phyloP scores from a whole-genome alignment of 2,797 vertebrate genomes.

The Melanotaenia nigrans region DNA sequence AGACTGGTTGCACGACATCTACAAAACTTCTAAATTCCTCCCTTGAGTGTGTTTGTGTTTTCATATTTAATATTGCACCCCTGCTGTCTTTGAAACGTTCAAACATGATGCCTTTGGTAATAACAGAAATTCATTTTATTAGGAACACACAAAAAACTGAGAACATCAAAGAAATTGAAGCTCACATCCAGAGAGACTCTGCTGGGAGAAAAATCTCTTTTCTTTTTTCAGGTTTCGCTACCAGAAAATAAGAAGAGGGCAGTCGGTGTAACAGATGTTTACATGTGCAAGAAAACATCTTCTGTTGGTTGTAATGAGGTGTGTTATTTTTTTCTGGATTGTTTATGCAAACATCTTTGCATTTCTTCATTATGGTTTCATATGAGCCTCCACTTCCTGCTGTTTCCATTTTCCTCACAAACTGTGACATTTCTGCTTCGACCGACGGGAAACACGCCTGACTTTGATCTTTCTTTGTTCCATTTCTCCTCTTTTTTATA shows the following conservation, averaged over 20 bases:
- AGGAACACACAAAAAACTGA: slow-evolving; percentile 1
- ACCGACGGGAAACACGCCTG: slow-evolving; percentile 20
- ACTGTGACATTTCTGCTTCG: slow-evolving; percentile 8
- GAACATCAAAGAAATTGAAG: slow-evolving; percentile 55
- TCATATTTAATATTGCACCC: not conserved
- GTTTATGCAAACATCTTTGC: slow-evolving; percentile 8
- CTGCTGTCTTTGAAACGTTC: slow-evolving; percentile 16
- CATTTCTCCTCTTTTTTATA: slow-evolving; percentile 9
- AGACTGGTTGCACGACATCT: not conserved
- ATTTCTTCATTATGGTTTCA: not conserved
- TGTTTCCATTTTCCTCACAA: not conserved
- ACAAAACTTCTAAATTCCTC: not conserved
- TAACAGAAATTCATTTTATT: slow-evolving; percentile 39
- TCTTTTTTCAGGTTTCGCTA: slow-evolving; percentile 15
- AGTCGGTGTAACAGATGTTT: slow-evolving; percentile 28
- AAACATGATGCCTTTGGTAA: slow-evolving; percentile 45
- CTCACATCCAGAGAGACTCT: slow-evolving; percentile 37
- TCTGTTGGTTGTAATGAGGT: not conserved
- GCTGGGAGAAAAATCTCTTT: not conserved
- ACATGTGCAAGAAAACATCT: slow-evolving; percentile 7
- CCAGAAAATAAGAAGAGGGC: slow-evolving; percentile 18
- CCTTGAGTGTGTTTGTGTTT: slow-evolving; percentile 2
- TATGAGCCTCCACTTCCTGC: slow-evolving; percentile 3
- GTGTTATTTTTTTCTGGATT: slow-evolving; percentile 2
- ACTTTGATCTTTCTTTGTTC: slow-evolving; percentile 21